Percentiles rank a stretch among this genome's conserved stretches.
These are phyloP conservation scores for Microcaecilia unicolor DNA, from an alignment of 2,797 vertebrate genomes.

Conservation along the genomic window DNA sequence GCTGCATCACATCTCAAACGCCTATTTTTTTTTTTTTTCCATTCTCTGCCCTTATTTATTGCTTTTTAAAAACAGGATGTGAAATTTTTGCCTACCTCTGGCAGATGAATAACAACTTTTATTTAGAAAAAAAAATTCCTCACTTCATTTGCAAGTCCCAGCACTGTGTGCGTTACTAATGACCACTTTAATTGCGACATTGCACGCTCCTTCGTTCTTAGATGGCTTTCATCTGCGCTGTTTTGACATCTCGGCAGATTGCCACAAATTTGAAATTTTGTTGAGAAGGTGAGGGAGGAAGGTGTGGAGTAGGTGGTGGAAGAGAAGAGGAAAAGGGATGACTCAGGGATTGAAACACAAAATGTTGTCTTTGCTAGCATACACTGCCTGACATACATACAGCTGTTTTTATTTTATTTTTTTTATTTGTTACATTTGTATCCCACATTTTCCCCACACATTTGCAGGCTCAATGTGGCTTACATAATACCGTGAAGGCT, in stretches of 20 bases:
- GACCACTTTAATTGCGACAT: not conserved
- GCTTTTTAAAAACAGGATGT: not conserved
- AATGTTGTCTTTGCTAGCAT: too few relatives aligned
- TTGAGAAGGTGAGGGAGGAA: not conserved
- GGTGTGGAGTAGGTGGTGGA: not conserved
- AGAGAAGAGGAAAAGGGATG: not conserved
- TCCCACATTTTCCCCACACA: too few relatives aligned
- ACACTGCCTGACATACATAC: too few relatives aligned
- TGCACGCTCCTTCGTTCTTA: not conserved
- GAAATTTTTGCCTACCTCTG: too few relatives aligned
- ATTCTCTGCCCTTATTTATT: too few relatives aligned
- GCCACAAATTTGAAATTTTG: not conserved
- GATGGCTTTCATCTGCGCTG: not conserved
- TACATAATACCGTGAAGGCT: too few relatives aligned
- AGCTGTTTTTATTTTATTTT: too few relatives aligned
- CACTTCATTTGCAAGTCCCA: not conserved
- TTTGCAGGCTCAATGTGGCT: too few relatives aligned
- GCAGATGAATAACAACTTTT: too few relatives aligned
- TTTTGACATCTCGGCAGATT: not conserved
- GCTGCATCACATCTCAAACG: not conserved
- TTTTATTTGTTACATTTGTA: too few relatives aligned
- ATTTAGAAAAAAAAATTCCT: not conserved
- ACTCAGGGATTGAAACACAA: too few relatives aligned
- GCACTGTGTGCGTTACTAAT: accelerated
- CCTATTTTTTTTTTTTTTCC: not conserved